Conservation (phyloP, 92 coral and sea anemone species). For the Diadumene lineata region DNA sequence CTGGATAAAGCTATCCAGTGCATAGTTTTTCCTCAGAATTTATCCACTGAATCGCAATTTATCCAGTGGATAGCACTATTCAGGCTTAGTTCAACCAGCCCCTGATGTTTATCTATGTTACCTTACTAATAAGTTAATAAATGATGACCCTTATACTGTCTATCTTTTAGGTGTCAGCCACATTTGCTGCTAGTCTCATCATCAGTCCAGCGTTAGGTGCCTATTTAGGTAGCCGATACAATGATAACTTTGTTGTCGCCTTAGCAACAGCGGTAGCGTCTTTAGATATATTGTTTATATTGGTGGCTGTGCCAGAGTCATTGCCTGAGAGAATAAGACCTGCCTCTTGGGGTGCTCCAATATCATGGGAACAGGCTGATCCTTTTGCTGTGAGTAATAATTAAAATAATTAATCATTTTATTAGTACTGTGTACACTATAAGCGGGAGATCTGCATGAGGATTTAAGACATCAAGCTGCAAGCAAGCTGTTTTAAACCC, state of each 20-base stretch:
- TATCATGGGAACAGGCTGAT: slow-evolving; percentile 99
- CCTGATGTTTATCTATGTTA: too few relatives aligned
- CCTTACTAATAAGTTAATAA: not conserved
- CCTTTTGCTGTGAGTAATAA: slow-evolving; percentile 81
- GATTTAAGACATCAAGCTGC: too few relatives aligned
- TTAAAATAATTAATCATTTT: too few relatives aligned
- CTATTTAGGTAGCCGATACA: slow-evolving; percentile 70
- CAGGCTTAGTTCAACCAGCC: too few relatives aligned
- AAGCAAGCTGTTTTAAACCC: too few relatives aligned
- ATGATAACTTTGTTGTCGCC: slow-evolving; percentile 90
- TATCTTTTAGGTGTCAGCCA: slow-evolving; percentile 86
- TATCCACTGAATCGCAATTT: too few relatives aligned
- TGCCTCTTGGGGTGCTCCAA: slow-evolving; percentile 99
- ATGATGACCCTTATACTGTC: not conserved
- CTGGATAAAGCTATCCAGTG: too few relatives aligned
- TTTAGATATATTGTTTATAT: slow-evolving; percentile 81
- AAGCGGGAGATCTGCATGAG: too few relatives aligned
- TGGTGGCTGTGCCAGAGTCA: slow-evolving; percentile 94
- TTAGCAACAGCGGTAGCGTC: slow-evolving; percentile 92
- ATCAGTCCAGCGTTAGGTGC: slow-evolving; percentile 98
- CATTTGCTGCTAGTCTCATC: slow-evolving; percentile 97
- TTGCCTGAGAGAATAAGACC: slow-evolving; percentile 97
- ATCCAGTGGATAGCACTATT: too few relatives aligned
- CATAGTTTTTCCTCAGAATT: too few relatives aligned
- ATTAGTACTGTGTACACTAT: too few relatives aligned